phyloP scores from a whole-genome alignment of 2,113 vertebrate genomes.

The Tenrec ecaudatus region DNA sequence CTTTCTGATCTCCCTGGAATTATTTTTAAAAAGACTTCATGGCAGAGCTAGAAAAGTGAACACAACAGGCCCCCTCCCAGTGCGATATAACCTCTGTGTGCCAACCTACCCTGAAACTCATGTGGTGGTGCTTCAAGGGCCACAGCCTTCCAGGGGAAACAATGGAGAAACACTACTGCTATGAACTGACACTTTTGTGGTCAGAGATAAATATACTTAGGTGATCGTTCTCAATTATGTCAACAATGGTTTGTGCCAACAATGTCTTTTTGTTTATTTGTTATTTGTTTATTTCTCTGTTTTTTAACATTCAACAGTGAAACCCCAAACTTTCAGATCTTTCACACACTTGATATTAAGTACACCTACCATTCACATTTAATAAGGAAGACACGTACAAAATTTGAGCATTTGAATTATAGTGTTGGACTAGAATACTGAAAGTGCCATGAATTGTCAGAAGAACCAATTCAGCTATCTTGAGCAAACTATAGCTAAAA shows the following conservation, averaged over 20 bases:
- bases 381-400: too few relatives aligned
- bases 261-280: neutral
- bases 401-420: too few relatives aligned
- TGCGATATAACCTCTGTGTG: neutral
- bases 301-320: neutral
- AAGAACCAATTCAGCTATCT: too few relatives aligned
- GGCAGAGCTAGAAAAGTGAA: neutral
- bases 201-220: neutral
- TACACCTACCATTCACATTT: too few relatives aligned
- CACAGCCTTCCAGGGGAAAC: too few relatives aligned
- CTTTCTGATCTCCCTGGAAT: neutral
- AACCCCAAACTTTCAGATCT: neutral
- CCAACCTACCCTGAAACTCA: neutral
- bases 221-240: neutral
- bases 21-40: neutral
- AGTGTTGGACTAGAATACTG: too few relatives aligned
- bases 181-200: neutral
- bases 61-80: neutral
- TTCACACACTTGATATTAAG: neutral
- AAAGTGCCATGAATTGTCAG: too few relatives aligned
- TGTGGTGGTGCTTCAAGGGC: neutral
- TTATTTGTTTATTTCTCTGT: too few relatives aligned
- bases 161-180: neutral
- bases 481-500: too few relatives aligned
- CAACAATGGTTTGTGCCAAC: neutral